Base-by-base conservation (phyloP, 2,888 invertebrate species). In the Oscheius sp. region DNA sequence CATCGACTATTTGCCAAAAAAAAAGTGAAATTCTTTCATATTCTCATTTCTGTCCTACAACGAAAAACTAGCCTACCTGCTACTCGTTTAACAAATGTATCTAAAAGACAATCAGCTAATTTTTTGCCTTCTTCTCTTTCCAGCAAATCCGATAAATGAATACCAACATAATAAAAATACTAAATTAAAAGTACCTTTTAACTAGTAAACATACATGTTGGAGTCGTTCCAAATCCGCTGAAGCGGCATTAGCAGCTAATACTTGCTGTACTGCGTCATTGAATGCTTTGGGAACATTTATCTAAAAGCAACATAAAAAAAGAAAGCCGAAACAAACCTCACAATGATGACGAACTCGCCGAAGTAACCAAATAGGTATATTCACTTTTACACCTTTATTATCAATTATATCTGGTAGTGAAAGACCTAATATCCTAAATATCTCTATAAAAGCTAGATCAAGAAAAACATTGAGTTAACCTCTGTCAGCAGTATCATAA, bases 71-170 rank as follows among this genome's bases (percentile, higher is more conserved):
- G 41, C 33, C 5, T n/a, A 74, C 73, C 72, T 67, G 70, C 73
- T 12, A 75, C 64, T 17, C 75, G 68, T 49, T 76, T 73, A 2
- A 73, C 72, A 5, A 76, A 49, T n/a, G 72, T 72, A 8, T 67
- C 49, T 14, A 76, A 51, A 41, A 76, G 62, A 62, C 75, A 73
- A 33, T 71, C 66, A 2, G 75, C 41, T 14, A 76, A 67, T 41
- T 67, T 72, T 30, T 54, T 51, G 2, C 65, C 65, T 2, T 65
- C 65, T 54, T 51, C 56, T 24, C 54, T 20, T n/a, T 65, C 65
- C 30, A 65, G n/a, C 26, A 65, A n/a, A 41, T 65, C 65, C 9
- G 65, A 36, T 28, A 65, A 44, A 54, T 54, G 65, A 26, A 54
- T 54, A 17, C 65, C 65, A 20, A 65, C 65, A 28, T 41, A 65